phyloP scores from a whole-genome alignment of 2,888 invertebrate genomes.

The Ennomos quercinarius region DNA sequence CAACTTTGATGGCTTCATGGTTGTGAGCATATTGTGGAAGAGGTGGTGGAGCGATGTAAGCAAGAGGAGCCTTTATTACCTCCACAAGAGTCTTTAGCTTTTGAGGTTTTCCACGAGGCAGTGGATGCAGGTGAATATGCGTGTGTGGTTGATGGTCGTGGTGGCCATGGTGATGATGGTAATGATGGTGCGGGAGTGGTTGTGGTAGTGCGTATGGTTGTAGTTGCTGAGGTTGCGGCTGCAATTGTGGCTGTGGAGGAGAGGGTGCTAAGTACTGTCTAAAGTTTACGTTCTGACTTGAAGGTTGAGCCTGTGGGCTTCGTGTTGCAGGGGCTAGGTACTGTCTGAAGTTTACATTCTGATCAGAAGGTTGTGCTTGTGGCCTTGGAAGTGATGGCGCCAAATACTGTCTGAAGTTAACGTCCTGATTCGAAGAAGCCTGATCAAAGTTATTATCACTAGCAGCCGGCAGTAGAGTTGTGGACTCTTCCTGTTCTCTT shows the following conservation, averaged over 20 bases:
- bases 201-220: constrained; percentile 33
- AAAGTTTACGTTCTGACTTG: constrained; percentile 36
- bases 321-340: constrained; percentile 54
- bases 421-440: constrained; percentile 58
- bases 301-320: constrained; percentile 26
- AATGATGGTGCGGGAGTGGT: constrained; percentile 29
- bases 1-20: constrained; percentile 55
- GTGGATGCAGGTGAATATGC: constrained; percentile 41
- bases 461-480: constrained; percentile 65
- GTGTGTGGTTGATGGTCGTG: constrained; percentile 36
- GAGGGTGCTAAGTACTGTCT: constrained; percentile 25
- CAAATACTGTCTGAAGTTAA: constrained; percentile 32
- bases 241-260: constrained; percentile 37
- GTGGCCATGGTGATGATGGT: constrained; percentile 25
- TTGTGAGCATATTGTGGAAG: constrained; percentile 47
- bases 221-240: constrained; percentile 31
- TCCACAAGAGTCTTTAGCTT: constrained; percentile 75
- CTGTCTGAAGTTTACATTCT: constrained; percentile 66
- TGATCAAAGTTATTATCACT: constrained; percentile 70
- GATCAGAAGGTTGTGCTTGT: constrained; percentile 59
- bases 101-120: constrained; percentile 50
- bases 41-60: constrained; percentile 76
- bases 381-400: constrained; percentile 33
- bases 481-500: constrained; percentile 57
- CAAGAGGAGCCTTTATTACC: constrained; percentile 72